Base-by-base conservation (phyloP, 2,888 invertebrate genomes). In the Tanypteryx hageni region DNA sequence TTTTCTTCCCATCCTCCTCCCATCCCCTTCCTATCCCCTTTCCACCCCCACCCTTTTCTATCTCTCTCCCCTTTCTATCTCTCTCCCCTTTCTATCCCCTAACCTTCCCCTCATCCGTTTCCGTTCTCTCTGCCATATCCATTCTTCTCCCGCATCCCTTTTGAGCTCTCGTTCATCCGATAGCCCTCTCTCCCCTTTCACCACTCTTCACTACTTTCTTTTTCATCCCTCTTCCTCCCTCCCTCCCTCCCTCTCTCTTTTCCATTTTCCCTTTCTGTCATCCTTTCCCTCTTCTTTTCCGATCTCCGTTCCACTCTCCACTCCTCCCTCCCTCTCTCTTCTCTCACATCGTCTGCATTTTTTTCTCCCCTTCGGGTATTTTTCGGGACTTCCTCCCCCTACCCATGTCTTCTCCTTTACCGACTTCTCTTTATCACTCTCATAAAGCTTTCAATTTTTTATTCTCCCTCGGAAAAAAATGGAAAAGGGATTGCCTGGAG, bases 371-470 rank as follows among this genome's bases (percentile, higher is more conserved):
- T 57, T 1, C 0, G 44, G 83, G 18, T n/a, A 83, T 57, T 57
- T 18, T 64, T n/a, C 44, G 14, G n/a, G 16, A 57, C 56, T 83
- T 57, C 44, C 14, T 57, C 31, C 56, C 44, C 16, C 31, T 82
- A 31, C 31, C 31, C 16, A 31, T 44, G 11, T 16, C 82, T 31
- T 31, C 8, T 44, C 44, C 82, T 82, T 82, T 31, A 31, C 82
- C 44, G 22, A 22, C n/a, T 68, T 68, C 27, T 27, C 76, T 76
- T 76, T 76, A 76, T 76, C 76, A 76, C 76, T 76, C 76, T 22
- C 76, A 76, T 68, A 68, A 68, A 68, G 11, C n/a, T 76, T 76
- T 76, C 76, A 76, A 76, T 76, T 27, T 76, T 76, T 76, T 27
- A 27, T 27, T 76, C 76, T 10, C 76, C 22, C 27, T 76, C 27